Evolutionary conservation across 2,888 invertebrate species (phyloP).

Genomic region (Creontiades dilutus): DNA sequence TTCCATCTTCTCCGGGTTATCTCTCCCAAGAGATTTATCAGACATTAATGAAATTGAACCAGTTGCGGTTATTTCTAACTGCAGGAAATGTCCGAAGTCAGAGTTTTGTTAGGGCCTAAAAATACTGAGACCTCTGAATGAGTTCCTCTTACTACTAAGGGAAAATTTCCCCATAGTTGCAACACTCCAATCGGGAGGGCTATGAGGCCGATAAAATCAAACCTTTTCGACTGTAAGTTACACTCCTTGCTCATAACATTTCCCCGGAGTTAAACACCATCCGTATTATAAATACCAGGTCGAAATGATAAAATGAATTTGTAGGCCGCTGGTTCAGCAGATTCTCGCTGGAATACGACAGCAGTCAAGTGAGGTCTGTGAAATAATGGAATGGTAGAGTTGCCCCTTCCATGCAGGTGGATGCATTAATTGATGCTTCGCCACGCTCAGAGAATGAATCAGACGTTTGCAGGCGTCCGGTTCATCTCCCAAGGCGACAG

Average conservation of each 20-base stretch:
- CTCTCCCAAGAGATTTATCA: background rate
- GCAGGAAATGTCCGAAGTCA: background rate
- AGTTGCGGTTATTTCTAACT: constrained; percentile 16
- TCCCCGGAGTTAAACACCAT: too few species aligned
- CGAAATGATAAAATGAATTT: too few species aligned
- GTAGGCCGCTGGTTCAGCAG: too few species aligned
- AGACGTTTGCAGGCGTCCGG: too few species aligned
- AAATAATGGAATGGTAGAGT: constrained; percentile 9
- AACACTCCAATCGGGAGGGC: background rate
- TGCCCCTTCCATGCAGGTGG: too few species aligned
- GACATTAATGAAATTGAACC: background rate
- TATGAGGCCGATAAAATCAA: background rate
- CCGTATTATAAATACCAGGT: too few species aligned
- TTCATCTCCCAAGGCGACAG: too few species aligned
- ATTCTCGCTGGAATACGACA: background rate
- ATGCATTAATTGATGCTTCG: too few species aligned
- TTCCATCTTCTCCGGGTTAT: background rate
- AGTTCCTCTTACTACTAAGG: background rate
- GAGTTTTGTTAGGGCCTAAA: background rate
- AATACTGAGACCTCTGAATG: too few species aligned
- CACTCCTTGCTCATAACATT: too few species aligned
- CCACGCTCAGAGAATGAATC: too few species aligned
- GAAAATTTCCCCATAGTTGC: background rate
- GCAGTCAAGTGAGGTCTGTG: background rate
- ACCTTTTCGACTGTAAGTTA: background rate